Conservation (phyloP, 2,113 vertebrate genomes). For the Lichenostomus cassidix region DNA sequence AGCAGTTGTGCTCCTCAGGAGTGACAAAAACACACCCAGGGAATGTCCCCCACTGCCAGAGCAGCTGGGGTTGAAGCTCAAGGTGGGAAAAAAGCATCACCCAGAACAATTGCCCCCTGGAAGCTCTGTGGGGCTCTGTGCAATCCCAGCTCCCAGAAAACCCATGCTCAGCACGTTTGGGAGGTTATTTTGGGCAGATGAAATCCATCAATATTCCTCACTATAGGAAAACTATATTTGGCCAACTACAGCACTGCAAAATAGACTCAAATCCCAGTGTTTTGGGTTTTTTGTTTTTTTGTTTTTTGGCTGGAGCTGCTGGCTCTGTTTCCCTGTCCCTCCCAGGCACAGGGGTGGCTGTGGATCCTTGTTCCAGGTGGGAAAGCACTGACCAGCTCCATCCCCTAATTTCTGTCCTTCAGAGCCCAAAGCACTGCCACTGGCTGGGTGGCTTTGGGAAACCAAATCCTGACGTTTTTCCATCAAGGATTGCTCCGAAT, state of each 20-base stretch:
- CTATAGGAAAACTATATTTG: background rate
- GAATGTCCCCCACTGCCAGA: rapidly evolving
- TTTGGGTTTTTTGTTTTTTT: background rate
- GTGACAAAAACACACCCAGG: background rate
- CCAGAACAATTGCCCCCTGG: background rate
- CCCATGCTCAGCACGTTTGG: background rate
- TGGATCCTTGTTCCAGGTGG: rapidly evolving
- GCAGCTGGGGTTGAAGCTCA: background rate
- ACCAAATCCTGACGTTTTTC: background rate
- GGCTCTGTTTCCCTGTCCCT: background rate
- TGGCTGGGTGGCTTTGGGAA: rapidly evolving
- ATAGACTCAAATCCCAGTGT: rapidly evolving
- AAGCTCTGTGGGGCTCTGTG: background rate
- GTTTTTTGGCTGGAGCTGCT: background rate
- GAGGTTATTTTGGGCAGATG: background rate
- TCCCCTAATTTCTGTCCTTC: too few relatives aligned
- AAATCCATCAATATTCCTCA: background rate
- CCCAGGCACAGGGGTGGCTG: background rate
- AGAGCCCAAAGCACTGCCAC: background rate
- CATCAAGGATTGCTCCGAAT: background rate
- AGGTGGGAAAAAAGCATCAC: rapidly evolving
- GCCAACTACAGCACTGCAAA: background rate
- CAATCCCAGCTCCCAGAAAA: background rate
- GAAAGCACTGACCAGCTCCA: background rate
- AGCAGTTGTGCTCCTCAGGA: background rate